Evolutionary conservation across 2,888 invertebrate genomes (phyloP).

Genomic region (Crematogaster levior): DNA sequence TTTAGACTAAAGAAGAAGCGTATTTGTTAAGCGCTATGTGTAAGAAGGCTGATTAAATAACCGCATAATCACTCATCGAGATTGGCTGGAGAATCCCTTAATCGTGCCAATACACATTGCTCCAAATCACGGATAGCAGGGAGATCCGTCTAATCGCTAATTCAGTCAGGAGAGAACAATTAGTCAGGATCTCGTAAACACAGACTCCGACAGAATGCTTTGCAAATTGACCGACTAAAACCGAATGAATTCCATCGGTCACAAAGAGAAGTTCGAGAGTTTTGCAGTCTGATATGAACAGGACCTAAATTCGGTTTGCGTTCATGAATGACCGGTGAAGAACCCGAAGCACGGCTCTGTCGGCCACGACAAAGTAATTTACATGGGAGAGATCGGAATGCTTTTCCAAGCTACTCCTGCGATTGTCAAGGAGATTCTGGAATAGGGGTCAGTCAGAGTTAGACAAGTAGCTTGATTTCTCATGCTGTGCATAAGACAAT

Average conservation of each 20-base stretch:
- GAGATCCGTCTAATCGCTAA: conserved; percentile 41
- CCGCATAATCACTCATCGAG: conserved; percentile 25
- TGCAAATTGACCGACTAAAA: conserved; percentile 43
- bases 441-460: conserved; percentile 22
- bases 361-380: conserved; percentile 56
- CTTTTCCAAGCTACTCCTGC: conserved; percentile 11
- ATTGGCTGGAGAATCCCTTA: conserved; percentile 22
- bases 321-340: conserved; percentile 47
- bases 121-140: conserved; percentile 6
- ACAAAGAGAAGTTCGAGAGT: conserved; percentile 48
- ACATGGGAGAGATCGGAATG: conserved; percentile 1
- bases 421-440: conserved; percentile 24
- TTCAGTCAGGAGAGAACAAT: conserved; percentile 38
- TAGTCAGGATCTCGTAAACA: conserved; percentile 32
- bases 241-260: conserved; percentile 23
- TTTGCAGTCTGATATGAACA: conserved; percentile 34
- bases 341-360: conserved; percentile 12
- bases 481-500: conserved; percentile 35
- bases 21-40: background rate
- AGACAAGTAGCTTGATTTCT: conserved; percentile 27
- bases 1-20: background rate
- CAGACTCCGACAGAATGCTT: conserved; percentile 35
- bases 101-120: conserved; percentile 18
- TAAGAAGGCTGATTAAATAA: conserved; percentile 13
- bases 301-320: conserved; percentile 42